Conservation (phyloP, 2,888 invertebrate genomes). For the Coleophora deauratella region DNA sequence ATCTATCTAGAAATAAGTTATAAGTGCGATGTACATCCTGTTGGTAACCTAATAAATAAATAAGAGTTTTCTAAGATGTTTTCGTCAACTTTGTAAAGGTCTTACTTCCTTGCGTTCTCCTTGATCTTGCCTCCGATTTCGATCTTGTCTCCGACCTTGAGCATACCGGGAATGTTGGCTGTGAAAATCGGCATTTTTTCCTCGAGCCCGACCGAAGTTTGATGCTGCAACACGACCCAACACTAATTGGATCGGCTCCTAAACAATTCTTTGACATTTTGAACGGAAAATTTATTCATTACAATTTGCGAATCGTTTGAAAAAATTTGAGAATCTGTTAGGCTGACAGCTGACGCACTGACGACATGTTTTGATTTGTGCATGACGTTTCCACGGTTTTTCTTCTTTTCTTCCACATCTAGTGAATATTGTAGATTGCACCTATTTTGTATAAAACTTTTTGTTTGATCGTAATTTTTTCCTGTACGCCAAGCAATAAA, state of each 20-base stretch:
- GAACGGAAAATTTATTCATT: conserved; percentile 60
- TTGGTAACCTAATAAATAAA: too few relatives aligned
- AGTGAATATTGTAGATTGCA: too few relatives aligned
- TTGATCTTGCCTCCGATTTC: conserved; percentile 68
- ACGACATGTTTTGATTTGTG: conserved; percentile 1
- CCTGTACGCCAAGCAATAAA: not conserved
- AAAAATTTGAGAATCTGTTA: conserved; percentile 6
- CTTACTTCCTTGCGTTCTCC: conserved; percentile 64
- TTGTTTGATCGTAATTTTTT: too few relatives aligned
- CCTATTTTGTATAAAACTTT: not conserved
- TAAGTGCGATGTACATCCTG: too few relatives aligned
- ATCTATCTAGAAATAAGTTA: too few relatives aligned
- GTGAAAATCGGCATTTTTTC: conserved; percentile 62
- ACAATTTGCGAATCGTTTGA: conserved; percentile 26
- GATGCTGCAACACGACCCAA: conserved; percentile 26
- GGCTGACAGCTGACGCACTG: conserved; percentile 7
- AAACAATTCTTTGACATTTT: conserved; percentile 49
- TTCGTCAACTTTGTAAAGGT: not conserved
- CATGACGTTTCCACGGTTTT: not conserved
- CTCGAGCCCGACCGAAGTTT: conserved; percentile 13
- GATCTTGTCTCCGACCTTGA: conserved; percentile 60
- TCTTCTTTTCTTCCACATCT: not conserved
- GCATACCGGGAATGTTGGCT: conserved; percentile 51
- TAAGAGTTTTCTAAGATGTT: too few relatives aligned
- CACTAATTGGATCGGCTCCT: conserved; percentile 35